Conservation (phyloP, 2,113 vertebrate species). For the Macrotis lagotis region DNA sequence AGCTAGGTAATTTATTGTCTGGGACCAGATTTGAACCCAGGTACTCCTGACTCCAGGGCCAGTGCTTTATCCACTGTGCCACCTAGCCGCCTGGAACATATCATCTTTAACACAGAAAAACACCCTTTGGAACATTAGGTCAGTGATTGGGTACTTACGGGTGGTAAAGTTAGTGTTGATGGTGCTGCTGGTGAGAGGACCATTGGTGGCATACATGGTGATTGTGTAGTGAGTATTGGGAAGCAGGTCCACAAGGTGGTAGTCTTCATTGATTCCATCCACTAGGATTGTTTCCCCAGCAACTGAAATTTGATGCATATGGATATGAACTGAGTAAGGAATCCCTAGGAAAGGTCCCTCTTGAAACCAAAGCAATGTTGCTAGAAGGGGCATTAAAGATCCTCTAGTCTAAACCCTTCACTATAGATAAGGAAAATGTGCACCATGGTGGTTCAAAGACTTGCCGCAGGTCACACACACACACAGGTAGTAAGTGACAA, state of each 20-base stretch:
- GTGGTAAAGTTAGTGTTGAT: conserved; percentile 94
- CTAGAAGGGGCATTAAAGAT: background rate
- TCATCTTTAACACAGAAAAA: background rate
- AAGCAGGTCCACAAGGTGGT: conserved; percentile 90
- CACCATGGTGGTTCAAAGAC: background rate
- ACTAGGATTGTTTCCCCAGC: conserved; percentile 94
- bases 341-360: background rate
- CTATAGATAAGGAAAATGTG: background rate
- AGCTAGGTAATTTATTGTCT: too few relatives aligned
- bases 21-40: too few relatives aligned
- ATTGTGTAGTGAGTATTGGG: conserved; percentile 93
- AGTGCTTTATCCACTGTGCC: too few relatives aligned
- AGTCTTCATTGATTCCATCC: conserved; percentile 91
- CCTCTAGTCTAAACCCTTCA: background rate
- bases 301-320: conserved; percentile 81
- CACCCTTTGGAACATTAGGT: background rate
- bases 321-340: background rate
- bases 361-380: background rate
- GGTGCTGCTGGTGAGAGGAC: conserved; percentile 92
- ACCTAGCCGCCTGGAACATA: too few relatives aligned
- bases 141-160: conserved; percentile 85
- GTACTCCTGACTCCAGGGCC: too few relatives aligned
- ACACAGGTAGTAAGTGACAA: background rate
- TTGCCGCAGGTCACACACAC: background rate
- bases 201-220: conserved; percentile 91